Evolutionary conservation across 2,888 invertebrate species (phyloP).

Genomic region (Serrognathus titanus): DNA sequence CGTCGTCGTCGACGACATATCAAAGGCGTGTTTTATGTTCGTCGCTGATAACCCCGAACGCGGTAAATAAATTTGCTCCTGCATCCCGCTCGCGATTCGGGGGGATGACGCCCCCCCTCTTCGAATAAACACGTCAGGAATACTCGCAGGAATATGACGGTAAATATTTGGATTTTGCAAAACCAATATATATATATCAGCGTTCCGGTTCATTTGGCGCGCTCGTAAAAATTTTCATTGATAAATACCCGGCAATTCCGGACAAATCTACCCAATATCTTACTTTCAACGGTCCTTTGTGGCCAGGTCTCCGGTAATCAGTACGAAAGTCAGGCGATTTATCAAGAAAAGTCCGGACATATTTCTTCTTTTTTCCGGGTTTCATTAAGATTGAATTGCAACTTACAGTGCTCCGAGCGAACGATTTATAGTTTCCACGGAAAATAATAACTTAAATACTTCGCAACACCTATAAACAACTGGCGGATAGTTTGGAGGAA

Average conservation of each 20-base stretch:
- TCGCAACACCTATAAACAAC: neutral
- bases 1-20: neutral
- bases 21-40: neutral
- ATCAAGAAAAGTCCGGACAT: slow-evolving; percentile 40
- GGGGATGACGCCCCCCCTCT: too few species aligned
- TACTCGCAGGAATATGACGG: neutral
- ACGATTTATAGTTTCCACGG: neutral
- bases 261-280: slow-evolving; percentile 46
- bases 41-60: neutral
- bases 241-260: slow-evolving; percentile 42
- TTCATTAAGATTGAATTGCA: slow-evolving; percentile 33
- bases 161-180: slow-evolving; percentile 2
- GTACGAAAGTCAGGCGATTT: slow-evolving; percentile 44
- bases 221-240: slow-evolving; percentile 31
- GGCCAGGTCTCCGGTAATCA: slow-evolving; percentile 50
- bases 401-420: neutral
- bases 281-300: slow-evolving; percentile 55
- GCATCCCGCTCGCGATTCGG: too few species aligned
- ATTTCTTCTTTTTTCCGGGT: slow-evolving; percentile 37
- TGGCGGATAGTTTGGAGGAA: neutral
- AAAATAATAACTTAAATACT: neutral
- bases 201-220: slow-evolving; percentile 12
- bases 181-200: neutral
- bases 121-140: neutral
- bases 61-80: neutral